Percentiles rank a stretch among this genome's conserved stretches.
Evolutionary conservation across 2,888 invertebrate species (phyloP).

Genomic region (Julus scandinavius): DNA sequence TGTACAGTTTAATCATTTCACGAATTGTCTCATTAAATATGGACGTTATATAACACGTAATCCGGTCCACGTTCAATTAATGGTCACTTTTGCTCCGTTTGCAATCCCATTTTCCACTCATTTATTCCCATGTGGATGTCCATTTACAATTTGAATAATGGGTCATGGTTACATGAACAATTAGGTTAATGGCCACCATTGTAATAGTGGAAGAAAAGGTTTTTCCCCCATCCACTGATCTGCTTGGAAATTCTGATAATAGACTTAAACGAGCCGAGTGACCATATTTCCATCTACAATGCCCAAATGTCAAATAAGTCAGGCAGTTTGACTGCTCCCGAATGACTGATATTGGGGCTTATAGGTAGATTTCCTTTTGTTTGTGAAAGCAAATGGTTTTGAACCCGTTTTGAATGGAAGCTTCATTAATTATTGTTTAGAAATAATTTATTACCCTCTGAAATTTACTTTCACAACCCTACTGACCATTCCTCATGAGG

Average conservation of each 20-base stretch:
- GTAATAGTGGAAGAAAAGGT: background rate
- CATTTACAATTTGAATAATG: background rate
- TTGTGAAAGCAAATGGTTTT: background rate
- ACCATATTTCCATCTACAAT: background rate
- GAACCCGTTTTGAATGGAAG: background rate
- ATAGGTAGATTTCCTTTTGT: background rate
- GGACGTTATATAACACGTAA: background rate
- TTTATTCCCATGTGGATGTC: background rate
- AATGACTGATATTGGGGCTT: background rate
- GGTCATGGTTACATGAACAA: constrained; percentile 27
- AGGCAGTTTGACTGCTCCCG: background rate
- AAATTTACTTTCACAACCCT: background rate
- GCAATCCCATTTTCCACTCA: background rate
- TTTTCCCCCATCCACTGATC: background rate
- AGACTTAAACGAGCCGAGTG: background rate
- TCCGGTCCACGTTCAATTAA: background rate
- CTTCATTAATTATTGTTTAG: background rate
- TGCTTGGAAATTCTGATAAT: background rate
- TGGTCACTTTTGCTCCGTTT: background rate
- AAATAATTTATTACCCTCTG: background rate
- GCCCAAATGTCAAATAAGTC: background rate
- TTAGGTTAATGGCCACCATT: constrained; percentile 7
- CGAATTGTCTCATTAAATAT: background rate
- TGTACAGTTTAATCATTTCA: background rate
- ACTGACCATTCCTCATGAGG: background rate